Evolutionary conservation across 2,113 vertebrate genomes (phyloP).

Genomic region (Pongo abelii): DNA sequence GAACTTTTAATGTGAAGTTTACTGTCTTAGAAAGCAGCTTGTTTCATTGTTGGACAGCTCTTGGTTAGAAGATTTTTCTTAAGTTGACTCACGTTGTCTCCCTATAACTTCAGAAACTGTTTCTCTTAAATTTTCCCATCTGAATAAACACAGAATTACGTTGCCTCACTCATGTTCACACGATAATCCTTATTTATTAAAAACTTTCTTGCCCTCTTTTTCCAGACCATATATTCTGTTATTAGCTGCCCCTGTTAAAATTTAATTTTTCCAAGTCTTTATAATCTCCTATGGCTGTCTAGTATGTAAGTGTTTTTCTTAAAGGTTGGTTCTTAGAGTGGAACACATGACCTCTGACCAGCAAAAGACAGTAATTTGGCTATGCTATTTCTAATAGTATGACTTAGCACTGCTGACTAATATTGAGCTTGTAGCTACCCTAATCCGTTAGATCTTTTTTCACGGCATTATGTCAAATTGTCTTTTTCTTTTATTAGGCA

Average conservation of each 20-base stretch:
- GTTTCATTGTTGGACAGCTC: background rate
- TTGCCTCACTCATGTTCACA: background rate
- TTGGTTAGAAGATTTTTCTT: slow-evolving; percentile 39
- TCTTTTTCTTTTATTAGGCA: background rate
- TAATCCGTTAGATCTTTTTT: background rate
- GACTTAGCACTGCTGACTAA: background rate
- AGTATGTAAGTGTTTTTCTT: background rate
- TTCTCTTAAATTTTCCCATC: slow-evolving; percentile 22
- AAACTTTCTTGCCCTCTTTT: slow-evolving; percentile 6
- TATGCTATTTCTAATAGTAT: background rate
- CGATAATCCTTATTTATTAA: slow-evolving; percentile 3
- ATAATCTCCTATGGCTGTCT: background rate
- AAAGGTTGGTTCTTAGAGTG: background rate
- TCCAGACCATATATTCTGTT: background rate
- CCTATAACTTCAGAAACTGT: background rate
- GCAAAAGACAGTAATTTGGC: background rate
- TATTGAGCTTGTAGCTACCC: background rate
- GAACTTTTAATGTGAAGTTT: background rate
- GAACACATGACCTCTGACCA: background rate
- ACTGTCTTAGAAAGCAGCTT: background rate
- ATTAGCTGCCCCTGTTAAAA: background rate
- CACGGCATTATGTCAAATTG: background rate
- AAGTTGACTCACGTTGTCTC: background rate
- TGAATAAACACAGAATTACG: slow-evolving; percentile 26
- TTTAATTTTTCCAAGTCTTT: background rate